These are phyloP conservation scores for Lasioglossum malachurum DNA, from an alignment of 2,888 invertebrate species.

Conservation along the genomic window DNA sequence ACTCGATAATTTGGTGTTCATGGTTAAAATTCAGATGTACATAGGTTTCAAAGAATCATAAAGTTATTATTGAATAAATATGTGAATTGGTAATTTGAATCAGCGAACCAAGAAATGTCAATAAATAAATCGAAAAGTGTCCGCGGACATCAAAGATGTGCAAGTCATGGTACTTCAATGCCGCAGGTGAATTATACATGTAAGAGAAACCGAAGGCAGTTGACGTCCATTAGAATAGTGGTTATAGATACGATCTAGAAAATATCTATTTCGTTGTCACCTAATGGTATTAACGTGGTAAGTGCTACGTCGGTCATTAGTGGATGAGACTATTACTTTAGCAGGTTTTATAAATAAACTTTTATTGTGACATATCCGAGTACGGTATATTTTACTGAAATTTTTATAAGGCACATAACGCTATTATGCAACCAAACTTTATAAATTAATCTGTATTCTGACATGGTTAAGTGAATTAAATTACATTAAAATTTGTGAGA, in stretches of 20 bases:
- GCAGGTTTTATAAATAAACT: not conserved
- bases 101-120: not conserved
- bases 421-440: no score
- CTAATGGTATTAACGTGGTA: not conserved
- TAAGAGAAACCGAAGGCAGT: not conserved
- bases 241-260: not conserved
- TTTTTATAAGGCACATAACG: no score
- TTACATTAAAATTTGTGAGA: no score
- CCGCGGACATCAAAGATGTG: not conserved
- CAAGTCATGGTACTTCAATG: not conserved
- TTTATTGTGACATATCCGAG: not conserved
- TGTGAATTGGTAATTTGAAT: not conserved
- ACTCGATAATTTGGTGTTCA: no score
- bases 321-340: not conserved
- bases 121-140: not conserved
- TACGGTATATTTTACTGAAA: no score
- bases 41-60: no score
- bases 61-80: not conserved
- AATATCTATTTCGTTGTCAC: not conserved
- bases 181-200: not conserved
- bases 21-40: no score
- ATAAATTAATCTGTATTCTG: no score
- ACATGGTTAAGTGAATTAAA: no score
- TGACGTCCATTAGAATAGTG: not conserved
- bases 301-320: not conserved